Evolutionary conservation across 2,888 invertebrate genomes (phyloP), one percentile per base, ranked within the genome.

Genomic region (Eremobia ochroleuca): DNA sequence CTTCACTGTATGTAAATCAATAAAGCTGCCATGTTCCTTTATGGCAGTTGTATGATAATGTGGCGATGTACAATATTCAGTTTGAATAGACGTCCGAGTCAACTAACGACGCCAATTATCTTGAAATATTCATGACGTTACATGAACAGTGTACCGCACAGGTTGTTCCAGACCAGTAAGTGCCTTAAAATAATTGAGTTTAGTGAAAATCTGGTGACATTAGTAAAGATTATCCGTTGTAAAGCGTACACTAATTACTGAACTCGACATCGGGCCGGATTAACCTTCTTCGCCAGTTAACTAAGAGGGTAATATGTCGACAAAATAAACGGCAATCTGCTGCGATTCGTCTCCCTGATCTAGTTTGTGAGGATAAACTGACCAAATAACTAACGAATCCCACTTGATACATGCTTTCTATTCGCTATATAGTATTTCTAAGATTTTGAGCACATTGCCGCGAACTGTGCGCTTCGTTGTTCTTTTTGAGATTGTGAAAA

Each of bases 221-320:
- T 82, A 85, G 85, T 81, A 83, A 89, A 89, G 91, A 91, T 91
- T 89, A 89, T 80, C 83, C 83, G 80, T 71, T 86, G 89, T 87
- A 86, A 88, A 89, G 89, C 77, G 88, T 83, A 88, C 76, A 88
- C 85, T 91, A 90, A 92, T 91, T 90, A 91, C 90, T 89, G 79
- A 82, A 86, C 86, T 87, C 86, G 85, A 87, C 88, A 90, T 87
- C 62, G 79, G 79, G 85, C 83, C 79, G 88, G 90, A 91, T 92
- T 90, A 91, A 89, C 88, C 89, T 92, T 85, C 89, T 90, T 88
- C 90, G 87, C 89, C 79, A 87, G 90, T 91, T 92, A 89, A 90
- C 88, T 85, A 77, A 87, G 85, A 89, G 91, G 87, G 90, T 86
- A 89, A 90, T 90, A 91, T 90, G 91, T 91, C 88, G 90, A 87